phyloP scores from a whole-genome alignment of 2,888 invertebrate species.

The Ormyrus rosae region DNA sequence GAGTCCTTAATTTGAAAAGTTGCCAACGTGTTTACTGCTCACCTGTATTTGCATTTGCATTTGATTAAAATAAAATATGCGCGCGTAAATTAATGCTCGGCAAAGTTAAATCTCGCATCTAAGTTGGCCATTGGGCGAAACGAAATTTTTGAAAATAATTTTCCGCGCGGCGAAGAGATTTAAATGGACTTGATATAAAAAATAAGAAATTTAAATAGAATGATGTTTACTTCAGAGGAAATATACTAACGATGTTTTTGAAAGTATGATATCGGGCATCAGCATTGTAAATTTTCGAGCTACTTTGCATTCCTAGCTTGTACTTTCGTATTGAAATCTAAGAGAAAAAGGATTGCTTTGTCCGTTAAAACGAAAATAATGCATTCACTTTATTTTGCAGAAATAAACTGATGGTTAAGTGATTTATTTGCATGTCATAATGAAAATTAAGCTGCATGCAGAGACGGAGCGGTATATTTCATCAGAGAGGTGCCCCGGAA shows the following conservation, averaged over 20 bases:
- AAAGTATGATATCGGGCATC: slow-evolving; percentile 26
- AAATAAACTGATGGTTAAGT: too few relatives aligned
- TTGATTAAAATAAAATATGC: background rate
- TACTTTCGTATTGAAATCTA: slow-evolving; percentile 5
- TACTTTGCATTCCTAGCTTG: slow-evolving; percentile 26
- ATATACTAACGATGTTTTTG: slow-evolving; percentile 14
- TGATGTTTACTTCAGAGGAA: background rate
- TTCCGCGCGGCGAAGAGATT: too few relatives aligned
- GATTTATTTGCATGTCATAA: too few relatives aligned
- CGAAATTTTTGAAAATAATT: too few relatives aligned
- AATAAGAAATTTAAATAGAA: too few relatives aligned
- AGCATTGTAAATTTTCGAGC: slow-evolving; percentile 45
- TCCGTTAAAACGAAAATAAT: background rate
- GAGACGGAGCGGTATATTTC: too few relatives aligned
- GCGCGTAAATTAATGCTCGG: background rate
- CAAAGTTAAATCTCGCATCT: background rate
- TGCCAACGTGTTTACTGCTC: background rate
- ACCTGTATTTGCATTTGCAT: too few relatives aligned
- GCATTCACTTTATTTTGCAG: too few relatives aligned
- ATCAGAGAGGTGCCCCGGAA: too few relatives aligned
- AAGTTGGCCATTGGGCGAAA: too few relatives aligned
- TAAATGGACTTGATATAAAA: too few relatives aligned
- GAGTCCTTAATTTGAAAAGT: background rate
- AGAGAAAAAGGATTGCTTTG: slow-evolving; percentile 26
- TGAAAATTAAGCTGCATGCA: too few relatives aligned